These are phyloP conservation scores for Sympetrum striolatum DNA, from an alignment of 2,888 invertebrate genomes.

Conservation along the genomic window DNA sequence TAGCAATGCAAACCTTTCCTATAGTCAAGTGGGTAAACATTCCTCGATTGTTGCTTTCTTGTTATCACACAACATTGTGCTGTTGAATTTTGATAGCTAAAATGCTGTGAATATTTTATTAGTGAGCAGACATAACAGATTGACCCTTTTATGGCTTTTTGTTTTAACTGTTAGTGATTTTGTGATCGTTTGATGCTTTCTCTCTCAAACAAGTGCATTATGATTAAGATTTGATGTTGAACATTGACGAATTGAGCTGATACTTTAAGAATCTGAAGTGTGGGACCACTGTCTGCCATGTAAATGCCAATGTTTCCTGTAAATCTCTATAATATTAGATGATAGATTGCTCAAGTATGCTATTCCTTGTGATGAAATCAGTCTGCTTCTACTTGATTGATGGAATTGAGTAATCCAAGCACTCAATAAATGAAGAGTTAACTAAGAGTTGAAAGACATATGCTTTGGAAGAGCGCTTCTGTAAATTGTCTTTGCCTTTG, in stretches of 20 bases:
- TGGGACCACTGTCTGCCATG: too few relatives aligned
- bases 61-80: neutral
- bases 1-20: neutral
- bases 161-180: neutral
- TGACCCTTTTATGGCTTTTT: neutral
- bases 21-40: neutral
- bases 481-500: too few relatives aligned
- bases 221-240: neutral
- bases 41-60: conserved; percentile 10
- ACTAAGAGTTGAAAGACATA: too few relatives aligned
- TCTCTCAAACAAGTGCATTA: neutral
- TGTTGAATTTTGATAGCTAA: neutral
- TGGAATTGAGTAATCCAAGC: too few relatives aligned
- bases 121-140: neutral
- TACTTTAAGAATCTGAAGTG: neutral
- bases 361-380: too few relatives aligned
- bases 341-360: too few relatives aligned
- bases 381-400: too few relatives aligned
- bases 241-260: neutral
- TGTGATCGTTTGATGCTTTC: neutral
- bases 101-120: neutral
- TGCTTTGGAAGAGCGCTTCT: too few relatives aligned
- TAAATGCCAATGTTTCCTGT: too few relatives aligned
- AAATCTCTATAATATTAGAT: too few relatives aligned
- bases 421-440: too few relatives aligned